phyloP scores from a whole-genome alignment of 2,888 invertebrate species.

The Hypselothyrea guttata region DNA sequence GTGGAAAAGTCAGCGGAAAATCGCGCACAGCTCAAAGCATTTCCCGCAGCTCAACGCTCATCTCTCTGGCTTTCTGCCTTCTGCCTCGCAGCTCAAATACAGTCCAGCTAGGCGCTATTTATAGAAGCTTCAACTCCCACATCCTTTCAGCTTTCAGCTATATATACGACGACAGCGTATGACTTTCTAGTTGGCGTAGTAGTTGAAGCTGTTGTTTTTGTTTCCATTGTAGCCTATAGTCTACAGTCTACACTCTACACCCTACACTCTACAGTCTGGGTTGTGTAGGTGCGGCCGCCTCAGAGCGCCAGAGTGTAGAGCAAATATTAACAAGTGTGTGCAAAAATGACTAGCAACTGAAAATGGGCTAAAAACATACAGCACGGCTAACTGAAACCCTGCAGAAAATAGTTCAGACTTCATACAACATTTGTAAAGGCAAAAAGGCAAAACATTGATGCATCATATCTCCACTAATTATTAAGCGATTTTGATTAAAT shows the following conservation, averaged over 20 bases:
- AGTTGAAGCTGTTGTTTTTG: slow-evolving; percentile 27
- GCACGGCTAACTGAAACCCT: slow-evolving; percentile 1
- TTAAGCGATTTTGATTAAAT: too few species aligned
- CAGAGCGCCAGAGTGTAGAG: slow-evolving; percentile 32
- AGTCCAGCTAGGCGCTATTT: slow-evolving; percentile 42
- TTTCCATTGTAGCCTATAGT: too few species aligned
- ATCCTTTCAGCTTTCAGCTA: slow-evolving; percentile 1
- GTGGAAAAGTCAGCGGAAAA: slow-evolving; percentile 23
- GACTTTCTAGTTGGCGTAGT: slow-evolving; percentile 19
- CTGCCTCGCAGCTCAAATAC: slow-evolving; percentile 3
- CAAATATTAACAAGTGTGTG: slow-evolving; percentile 69
- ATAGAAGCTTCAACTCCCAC: slow-evolving; percentile 50
- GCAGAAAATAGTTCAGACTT: too few species aligned
- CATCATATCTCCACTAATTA: too few species aligned
- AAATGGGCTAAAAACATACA: not conserved
- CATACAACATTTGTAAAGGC: too few species aligned
- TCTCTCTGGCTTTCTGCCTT: not conserved
- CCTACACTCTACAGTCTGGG: too few species aligned
- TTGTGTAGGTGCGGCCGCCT: slow-evolving; percentile 38
- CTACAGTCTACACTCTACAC: too few species aligned
- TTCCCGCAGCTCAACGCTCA: not conserved
- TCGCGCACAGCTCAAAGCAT: slow-evolving; percentile 6
- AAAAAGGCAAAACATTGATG: too few species aligned
- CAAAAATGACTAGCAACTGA: slow-evolving; percentile 30
- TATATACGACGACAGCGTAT: slow-evolving; percentile 56